Base-by-base conservation (phyloP, 1,140 invertebrate genomes). In the Agrilus planipennis region DNA sequence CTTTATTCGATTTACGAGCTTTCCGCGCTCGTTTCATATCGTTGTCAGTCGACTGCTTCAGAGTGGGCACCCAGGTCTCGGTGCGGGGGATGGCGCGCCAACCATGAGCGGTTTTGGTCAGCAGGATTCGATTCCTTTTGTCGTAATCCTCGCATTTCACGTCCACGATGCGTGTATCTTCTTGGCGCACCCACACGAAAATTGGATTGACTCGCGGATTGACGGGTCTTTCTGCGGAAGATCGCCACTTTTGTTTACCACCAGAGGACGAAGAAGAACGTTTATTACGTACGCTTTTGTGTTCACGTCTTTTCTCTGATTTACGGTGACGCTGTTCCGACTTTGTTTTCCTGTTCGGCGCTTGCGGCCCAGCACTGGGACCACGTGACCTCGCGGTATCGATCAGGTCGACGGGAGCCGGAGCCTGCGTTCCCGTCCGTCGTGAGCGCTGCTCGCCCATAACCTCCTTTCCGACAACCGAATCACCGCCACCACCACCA, bases 101-200 rank as follows among this genome's bases (percentile, higher is more conserved):
- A 51, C 84, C 84, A 53, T 76, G 71, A 2, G 79, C 69, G 3
- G 82, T 85, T 54, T 84, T 82, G 34, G 79, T 81, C 50, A 87
- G 63, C 45, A 81, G 75, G 44, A 87, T 83, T 10, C 84, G 75
- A 65, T 86, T 87, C 25, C 81, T 67, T 54, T 81, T 77, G 63
- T 86, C 82, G 67, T 86, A 87, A 57, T 87, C 84, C 62, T 86
- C 84, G 64, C 82, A 85, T 56, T 77, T 74, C 46, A 87, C 83
- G 61, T 84, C 79, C 53, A 84, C 73, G 52, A 87, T 84, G 54
- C 70, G 72, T 39, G 79, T 80, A 54, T 84, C 78, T 45, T 75
- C 70, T 58, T 84, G 81, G 50, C 79, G 76, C 27, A 81, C 79
- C 81, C 82, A 85, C 39, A 86, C 68, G 60, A 87, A 87, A 40